Evolutionary conservation across 2,888 invertebrate species (phyloP).

Genomic region (Xestia xanthographa): DNA sequence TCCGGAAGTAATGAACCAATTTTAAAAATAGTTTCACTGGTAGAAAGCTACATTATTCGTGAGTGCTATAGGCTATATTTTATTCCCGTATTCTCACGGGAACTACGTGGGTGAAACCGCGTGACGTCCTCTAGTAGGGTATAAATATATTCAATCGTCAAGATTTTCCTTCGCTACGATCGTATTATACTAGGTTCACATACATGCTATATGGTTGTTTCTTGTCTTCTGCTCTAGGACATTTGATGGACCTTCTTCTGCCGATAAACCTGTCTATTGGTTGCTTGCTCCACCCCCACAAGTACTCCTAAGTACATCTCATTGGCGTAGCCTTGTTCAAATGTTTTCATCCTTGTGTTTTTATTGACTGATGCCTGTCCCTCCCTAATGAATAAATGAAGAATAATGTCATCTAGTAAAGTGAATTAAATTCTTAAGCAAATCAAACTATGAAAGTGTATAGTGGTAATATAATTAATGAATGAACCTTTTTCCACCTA

Average conservation of each 20-base stretch:
- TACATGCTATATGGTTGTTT: background rate
- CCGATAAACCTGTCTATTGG: conserved; percentile 9
- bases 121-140: too few relatives aligned
- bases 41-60: too few relatives aligned
- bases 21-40: too few relatives aligned
- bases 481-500: background rate
- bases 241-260: background rate
- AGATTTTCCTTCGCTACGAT: background rate
- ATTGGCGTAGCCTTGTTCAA: conserved; percentile 51
- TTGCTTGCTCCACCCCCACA: conserved; percentile 30
- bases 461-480: too few relatives aligned
- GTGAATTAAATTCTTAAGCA: background rate
- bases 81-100: too few relatives aligned
- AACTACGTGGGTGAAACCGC: too few relatives aligned
- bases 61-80: too few relatives aligned
- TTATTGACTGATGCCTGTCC: conserved; percentile 40
- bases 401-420: background rate
- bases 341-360: conserved; percentile 45
- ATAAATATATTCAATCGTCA: too few relatives aligned
- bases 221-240: background rate
- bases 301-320: conserved; percentile 49
- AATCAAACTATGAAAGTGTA: background rate
- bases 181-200: too few relatives aligned
- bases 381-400: conserved; percentile 7
- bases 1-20: too few relatives aligned